Evolutionary conservation across 1,140 invertebrate species (phyloP).

Genomic region (Zaprionus taronus): DNA sequence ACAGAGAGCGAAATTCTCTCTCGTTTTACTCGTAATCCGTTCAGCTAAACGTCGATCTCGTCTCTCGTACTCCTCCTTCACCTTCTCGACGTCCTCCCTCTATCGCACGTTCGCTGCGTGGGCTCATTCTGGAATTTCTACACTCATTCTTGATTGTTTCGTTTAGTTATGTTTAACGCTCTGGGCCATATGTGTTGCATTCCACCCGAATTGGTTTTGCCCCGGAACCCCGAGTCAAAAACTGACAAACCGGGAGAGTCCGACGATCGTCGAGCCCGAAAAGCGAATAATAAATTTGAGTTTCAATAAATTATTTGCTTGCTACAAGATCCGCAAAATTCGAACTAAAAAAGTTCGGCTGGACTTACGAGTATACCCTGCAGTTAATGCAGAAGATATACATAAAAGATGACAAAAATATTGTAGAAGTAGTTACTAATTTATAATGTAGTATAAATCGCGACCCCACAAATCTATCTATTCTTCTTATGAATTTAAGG

Average conservation of each 20-base stretch:
- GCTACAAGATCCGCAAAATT: slow-evolving; percentile 60
- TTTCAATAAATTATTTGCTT: slow-evolving; percentile 83
- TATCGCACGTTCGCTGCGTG: slow-evolving; percentile 56
- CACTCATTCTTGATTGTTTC: slow-evolving; percentile 83
- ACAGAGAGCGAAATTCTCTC: slow-evolving; percentile 37
- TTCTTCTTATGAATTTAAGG: too few relatives aligned
- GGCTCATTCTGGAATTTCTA: slow-evolving; percentile 82
- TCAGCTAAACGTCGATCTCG: slow-evolving; percentile 62
- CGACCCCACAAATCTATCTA: too few relatives aligned
- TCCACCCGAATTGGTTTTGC: slow-evolving; percentile 76
- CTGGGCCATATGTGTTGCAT: slow-evolving; percentile 78
- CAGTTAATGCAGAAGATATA: neutral
- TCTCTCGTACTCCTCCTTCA: neutral
- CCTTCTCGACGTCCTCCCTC: neutral
- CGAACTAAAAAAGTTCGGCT: neutral
- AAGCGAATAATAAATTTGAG: slow-evolving; percentile 77
- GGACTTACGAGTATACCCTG: neutral
- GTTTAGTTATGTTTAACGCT: slow-evolving; percentile 77
- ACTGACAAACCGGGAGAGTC: slow-evolving; percentile 22
- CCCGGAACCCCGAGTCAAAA: slow-evolving; percentile 33
- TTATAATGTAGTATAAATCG: too few relatives aligned
- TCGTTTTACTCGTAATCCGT: slow-evolving; percentile 58
- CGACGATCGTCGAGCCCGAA: slow-evolving; percentile 46
- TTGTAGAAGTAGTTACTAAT: too few relatives aligned
- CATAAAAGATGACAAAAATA: neutral